Percentiles rank a stretch among this genome's conserved stretches.
Conservation (phyloP, 2,797 vertebrate species). For the Hippopotamyrus pictus region DNA sequence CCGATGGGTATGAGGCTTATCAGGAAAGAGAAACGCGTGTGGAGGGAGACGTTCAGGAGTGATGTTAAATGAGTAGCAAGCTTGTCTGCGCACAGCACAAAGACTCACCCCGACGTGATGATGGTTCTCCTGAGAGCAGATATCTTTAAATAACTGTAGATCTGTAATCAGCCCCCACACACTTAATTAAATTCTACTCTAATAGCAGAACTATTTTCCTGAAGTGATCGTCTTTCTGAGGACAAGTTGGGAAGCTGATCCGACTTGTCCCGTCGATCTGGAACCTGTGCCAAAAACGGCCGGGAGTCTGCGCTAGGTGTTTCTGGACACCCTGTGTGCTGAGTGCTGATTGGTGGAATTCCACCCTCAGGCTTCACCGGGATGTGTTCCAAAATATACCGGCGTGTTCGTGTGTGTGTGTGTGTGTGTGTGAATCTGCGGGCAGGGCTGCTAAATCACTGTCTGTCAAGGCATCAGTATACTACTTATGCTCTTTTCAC, state of each 20-base stretch:
- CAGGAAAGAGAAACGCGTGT: not conserved
- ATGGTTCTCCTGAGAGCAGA: slow-evolving; percentile 45
- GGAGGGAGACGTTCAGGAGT: not conserved
- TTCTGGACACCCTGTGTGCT: slow-evolving; percentile 50
- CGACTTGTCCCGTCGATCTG: slow-evolving; percentile 66
- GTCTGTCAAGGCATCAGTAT: not conserved
- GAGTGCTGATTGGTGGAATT: slow-evolving; percentile 57
- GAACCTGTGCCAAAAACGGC: slow-evolving; percentile 53
- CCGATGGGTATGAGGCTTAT: not conserved
- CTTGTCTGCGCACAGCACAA: not conserved
- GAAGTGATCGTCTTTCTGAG: slow-evolving; percentile 60
- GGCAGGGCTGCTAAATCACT: not conserved
- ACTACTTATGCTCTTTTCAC: not conserved
- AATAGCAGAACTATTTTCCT: slow-evolving; percentile 66
- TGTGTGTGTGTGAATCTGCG: not conserved
- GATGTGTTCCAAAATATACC: slow-evolving; percentile 57
- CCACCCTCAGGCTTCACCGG: slow-evolving; percentile 59
- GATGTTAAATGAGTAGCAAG: not conserved
- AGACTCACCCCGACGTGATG: not conserved
- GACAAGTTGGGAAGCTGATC: slow-evolving; percentile 67
- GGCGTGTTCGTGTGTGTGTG: slow-evolving; percentile 53
- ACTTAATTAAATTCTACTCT: slow-evolving; percentile 65
- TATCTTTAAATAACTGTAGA: slow-evolving; percentile 44
- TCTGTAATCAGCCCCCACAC: slow-evolving; percentile 61
- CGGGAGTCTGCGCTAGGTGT: slow-evolving; percentile 54